These are phyloP conservation scores for Yoshiicerus persimilis DNA, from an alignment of 1,140 invertebrate genomes.

Conservation along the genomic window DNA sequence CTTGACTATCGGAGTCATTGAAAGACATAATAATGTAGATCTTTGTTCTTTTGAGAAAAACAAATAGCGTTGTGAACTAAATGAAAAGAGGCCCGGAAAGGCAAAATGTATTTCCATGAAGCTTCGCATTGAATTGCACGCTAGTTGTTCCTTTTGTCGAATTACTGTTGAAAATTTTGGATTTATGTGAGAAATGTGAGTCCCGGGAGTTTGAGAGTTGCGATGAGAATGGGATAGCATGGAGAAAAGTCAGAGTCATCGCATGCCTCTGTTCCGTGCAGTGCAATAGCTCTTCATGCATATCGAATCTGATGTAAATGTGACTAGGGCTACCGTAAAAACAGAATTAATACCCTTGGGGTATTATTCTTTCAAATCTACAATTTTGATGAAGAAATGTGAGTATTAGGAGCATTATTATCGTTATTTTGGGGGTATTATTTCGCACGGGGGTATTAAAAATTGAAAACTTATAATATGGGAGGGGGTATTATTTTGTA, in stretches of 20 bases:
- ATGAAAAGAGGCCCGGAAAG: neutral
- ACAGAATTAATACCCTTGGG: neutral
- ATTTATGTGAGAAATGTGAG: conserved; percentile 22
- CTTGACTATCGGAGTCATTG: too few relatives aligned
- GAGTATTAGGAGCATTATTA: too few relatives aligned
- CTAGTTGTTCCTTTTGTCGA: conserved; percentile 3
- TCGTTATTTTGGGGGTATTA: too few relatives aligned
- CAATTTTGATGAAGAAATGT: too few relatives aligned
- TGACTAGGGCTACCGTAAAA: neutral
- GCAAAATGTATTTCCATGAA: neutral
- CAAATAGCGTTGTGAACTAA: neutral
- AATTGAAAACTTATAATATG: too few relatives aligned
- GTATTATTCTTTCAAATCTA: too few relatives aligned
- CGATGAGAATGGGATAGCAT: neutral
- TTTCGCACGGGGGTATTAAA: too few relatives aligned
- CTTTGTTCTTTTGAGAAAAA: too few relatives aligned
- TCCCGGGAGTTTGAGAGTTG: conserved; percentile 17
- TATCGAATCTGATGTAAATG: neutral
- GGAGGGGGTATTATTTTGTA: too few relatives aligned
- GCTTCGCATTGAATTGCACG: neutral
- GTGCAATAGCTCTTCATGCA: neutral
- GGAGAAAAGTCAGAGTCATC: neutral
- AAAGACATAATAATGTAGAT: too few relatives aligned
- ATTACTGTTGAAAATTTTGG: conserved; percentile 7
- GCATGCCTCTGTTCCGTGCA: neutral